Conservation (phyloP, 1,140 invertebrate genomes). For the Cephus cinctus region DNA sequence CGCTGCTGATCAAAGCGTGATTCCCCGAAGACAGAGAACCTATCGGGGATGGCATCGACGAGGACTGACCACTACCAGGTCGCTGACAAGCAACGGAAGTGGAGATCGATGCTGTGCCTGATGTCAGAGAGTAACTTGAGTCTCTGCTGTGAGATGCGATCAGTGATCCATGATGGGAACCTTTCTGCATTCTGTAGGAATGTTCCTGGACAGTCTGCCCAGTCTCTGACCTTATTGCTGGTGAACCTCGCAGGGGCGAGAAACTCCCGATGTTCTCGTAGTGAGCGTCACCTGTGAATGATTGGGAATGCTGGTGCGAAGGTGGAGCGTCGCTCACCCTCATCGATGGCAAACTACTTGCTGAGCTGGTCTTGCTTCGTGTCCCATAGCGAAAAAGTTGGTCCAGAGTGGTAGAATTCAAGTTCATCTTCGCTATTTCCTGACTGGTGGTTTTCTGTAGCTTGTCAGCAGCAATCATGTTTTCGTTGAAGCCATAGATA, state of each 20-base stretch:
- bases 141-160: slow-evolving; percentile 33
- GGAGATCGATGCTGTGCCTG: slow-evolving; percentile 17
- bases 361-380: slow-evolving; percentile 46
- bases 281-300: slow-evolving; percentile 48
- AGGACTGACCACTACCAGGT: slow-evolving; percentile 30
- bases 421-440: slow-evolving; percentile 26
- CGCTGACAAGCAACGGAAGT: slow-evolving; percentile 24
- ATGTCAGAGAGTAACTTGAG: slow-evolving; percentile 35
- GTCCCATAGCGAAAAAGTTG: slow-evolving; percentile 32
- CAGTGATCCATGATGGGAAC: slow-evolving; percentile 5
- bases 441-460: slow-evolving; percentile 37
- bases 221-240: slow-evolving; percentile 18
- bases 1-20: not conserved
- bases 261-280: slow-evolving; percentile 49
- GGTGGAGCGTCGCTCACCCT: slow-evolving; percentile 44
- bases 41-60: slow-evolving; percentile 23
- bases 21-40: slow-evolving; percentile 10
- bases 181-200: slow-evolving; percentile 14
- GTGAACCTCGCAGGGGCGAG: slow-evolving; percentile 32
- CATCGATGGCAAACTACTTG: slow-evolving; percentile 50
- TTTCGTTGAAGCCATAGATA: slow-evolving; percentile 46
- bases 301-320: slow-evolving; percentile 46
- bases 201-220: slow-evolving; percentile 7
- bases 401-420: slow-evolving; percentile 24
- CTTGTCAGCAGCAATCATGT: slow-evolving; percentile 39